phyloP scores from a whole-genome alignment of 1,140 invertebrate genomes.

The Lordiphosa clarofinis region DNA sequence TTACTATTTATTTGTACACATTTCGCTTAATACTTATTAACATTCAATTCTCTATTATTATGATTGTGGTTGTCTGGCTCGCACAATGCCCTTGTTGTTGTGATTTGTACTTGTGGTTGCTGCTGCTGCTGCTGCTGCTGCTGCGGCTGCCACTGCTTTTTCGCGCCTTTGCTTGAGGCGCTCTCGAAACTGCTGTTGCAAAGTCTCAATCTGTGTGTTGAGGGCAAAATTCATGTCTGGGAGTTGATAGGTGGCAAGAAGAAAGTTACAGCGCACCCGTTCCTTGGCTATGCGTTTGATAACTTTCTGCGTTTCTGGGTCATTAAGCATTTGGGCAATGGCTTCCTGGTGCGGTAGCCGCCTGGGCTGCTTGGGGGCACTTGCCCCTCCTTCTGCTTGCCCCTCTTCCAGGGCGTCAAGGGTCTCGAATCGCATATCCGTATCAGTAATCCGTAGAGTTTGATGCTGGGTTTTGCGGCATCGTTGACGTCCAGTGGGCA shows the following conservation, averaged over 20 bases:
- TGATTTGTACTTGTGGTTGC: too few species aligned
- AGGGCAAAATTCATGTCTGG: constrained; percentile 57
- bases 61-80: constrained; percentile 1
- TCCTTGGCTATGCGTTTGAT: constrained; percentile 46
- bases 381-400: background rate
- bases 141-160: background rate
- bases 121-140: too few species aligned
- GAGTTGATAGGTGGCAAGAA: constrained; percentile 57
- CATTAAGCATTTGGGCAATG: constrained; percentile 22
- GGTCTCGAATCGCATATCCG: constrained; percentile 49
- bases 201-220: constrained; percentile 20
- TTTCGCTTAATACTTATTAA: too few species aligned
- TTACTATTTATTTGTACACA: too few species aligned
- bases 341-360: constrained; percentile 4
- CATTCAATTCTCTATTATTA: background rate
- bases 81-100: constrained; percentile 1
- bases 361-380: background rate
- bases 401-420: constrained; percentile 19
- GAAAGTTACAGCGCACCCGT: constrained; percentile 56
- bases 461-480: constrained; percentile 46
- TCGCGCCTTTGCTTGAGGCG: constrained; percentile 30
- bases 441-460: constrained; percentile 32
- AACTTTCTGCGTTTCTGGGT: constrained; percentile 21
- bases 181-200: constrained; percentile 37
- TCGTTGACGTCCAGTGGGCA: constrained; percentile 24